These are phyloP conservation scores for Rosalia funebris DNA, from an alignment of 2,888 invertebrate species.

Conservation along the genomic window DNA sequence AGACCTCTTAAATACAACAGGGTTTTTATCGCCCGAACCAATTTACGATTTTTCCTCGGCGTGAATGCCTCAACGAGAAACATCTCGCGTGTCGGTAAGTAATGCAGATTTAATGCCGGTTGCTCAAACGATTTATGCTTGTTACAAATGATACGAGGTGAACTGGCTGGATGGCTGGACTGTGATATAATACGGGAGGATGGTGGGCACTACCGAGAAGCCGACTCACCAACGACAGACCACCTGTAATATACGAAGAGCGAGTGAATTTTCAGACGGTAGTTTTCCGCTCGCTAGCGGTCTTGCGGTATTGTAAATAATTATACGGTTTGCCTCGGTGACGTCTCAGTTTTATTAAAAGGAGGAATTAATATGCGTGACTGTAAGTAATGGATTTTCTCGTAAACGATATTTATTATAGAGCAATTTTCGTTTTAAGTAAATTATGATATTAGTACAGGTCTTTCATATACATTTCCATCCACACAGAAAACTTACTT, in stretches of 20 bases:
- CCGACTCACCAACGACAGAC: constrained; percentile 19
- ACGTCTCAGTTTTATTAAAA: neutral
- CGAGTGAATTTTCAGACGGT: neutral
- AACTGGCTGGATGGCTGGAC: neutral
- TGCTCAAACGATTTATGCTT: constrained; percentile 13
- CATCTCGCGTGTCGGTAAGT: constrained; percentile 15
- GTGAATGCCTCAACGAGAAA: constrained; percentile 10
- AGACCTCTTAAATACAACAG: neutral
- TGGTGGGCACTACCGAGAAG: neutral
- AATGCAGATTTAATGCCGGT: constrained; percentile 23
- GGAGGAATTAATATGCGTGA: neutral
- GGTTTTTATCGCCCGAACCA: neutral
- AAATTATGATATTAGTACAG: no score
- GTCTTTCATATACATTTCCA: no score
- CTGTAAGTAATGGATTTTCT: no score
- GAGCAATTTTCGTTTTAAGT: no score
- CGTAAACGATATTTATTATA: no score
- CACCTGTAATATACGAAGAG: constrained; percentile 45
- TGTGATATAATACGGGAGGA: neutral
- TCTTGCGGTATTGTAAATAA: constrained; percentile 4
- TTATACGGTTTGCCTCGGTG: constrained; percentile 4
- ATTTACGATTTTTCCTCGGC: neutral
- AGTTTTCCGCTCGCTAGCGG: constrained; percentile 14
- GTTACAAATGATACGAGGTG: constrained; percentile 12
- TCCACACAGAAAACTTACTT: no score